Evolutionary conservation across 1,140 invertebrate species (phyloP), one percentile per base, ranked within the genome.

Genomic region (Pseudomyrmex dendroicus): DNA sequence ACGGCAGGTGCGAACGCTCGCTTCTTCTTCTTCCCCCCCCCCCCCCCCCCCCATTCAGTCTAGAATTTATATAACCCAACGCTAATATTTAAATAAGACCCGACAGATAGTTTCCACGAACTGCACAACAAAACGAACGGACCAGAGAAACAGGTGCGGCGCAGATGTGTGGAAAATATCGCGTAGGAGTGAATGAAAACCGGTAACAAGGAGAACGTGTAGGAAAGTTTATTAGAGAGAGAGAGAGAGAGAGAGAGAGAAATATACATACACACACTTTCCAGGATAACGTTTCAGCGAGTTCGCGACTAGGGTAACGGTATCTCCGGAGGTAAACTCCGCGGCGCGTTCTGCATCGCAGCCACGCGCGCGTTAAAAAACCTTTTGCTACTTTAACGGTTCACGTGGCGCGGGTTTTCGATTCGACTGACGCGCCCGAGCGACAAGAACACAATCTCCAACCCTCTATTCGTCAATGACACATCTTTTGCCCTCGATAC

Each of bases 311-410:
- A 76, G 62, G 54, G 54, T 85, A 89, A 89, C 89, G 84, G 86
- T 89, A 86, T 54, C 35, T n/a, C 8, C 8, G 54, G n/a, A 50
- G 57, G 66, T 17, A 59, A 70, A 86, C 74, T 87, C 83, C 5
- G 25, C 25, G 25, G 25, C 25, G 3, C 25, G 50, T 83, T 64
- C 74, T 74, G 72, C 70, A 84, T 83, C 80, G 61, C 46, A 63
- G 62, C 25, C 64, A 48, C 70, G 48, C 63, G 74, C 56, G 64
- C 66, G 83, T 76, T 82, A n/a, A n/a, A n/a, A n/a, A n/a, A n/a
- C n/a, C n/a, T n/a, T n/a, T 35, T 48, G 17, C 68, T 56, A 61
- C 80, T 84, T 70, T 88, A 89, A 87, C 77, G 86, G 85, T 85
- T 84, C 83, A 59, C 76, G 72, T 85, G 78, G 52, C 67, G 84